A percentile compares a stretch with the other conserved stretches of the same genome.
These are phyloP conservation scores for Andrena hattorfiana DNA, from an alignment of 2,888 invertebrate genomes.

Conservation along the genomic window DNA sequence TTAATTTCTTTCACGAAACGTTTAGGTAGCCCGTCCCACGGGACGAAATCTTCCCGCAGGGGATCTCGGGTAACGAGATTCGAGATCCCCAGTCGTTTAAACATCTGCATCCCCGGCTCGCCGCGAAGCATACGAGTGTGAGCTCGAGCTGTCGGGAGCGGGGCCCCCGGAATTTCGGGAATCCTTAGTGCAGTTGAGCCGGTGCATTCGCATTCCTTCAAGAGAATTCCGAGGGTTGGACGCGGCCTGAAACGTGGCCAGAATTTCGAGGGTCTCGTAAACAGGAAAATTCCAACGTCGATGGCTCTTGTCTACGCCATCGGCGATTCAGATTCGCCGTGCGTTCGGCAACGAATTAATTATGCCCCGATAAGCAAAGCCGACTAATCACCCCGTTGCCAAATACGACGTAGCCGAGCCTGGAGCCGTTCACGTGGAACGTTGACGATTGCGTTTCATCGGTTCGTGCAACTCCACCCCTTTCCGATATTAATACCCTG, in stretches of 20 bases:
- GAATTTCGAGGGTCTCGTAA: conserved; percentile 23
- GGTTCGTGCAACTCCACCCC: too few species aligned
- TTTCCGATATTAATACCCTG: background rate
- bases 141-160: conserved; percentile 22
- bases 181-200: conserved; percentile 32
- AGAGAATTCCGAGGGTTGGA: conserved; percentile 39
- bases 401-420: background rate
- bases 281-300: conserved; percentile 22
- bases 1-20: background rate
- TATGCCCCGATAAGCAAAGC: background rate
- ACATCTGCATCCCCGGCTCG: conserved; percentile 34
- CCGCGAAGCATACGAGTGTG: conserved; percentile 29
- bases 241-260: conserved; percentile 41
- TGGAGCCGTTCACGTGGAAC: background rate
- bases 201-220: conserved; percentile 50
- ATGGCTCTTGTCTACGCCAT: conserved; percentile 7
- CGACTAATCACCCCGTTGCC: conserved; percentile 7
- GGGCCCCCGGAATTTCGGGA: conserved; percentile 58
- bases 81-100: conserved; percentile 25
- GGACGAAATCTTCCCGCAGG: background rate
- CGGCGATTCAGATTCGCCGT: background rate
- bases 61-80: background rate
- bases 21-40: background rate
- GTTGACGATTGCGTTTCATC: background rate
- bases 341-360: conserved; percentile 4